Evolutionary conservation across 2,797 vertebrate genomes (phyloP).

Genomic region (Ptychobarbus kaznakovi): DNA sequence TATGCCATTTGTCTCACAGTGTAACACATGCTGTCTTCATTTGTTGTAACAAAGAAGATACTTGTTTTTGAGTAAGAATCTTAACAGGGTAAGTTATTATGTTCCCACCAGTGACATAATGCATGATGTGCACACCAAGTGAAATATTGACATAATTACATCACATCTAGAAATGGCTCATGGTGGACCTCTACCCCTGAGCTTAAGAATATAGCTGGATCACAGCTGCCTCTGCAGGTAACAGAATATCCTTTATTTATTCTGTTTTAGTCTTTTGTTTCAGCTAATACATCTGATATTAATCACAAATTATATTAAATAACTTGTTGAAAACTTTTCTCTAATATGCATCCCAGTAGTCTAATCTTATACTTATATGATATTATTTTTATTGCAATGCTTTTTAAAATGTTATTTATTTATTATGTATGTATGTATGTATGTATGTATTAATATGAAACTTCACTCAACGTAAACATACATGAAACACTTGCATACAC

Average conservation of each 20-base stretch:
- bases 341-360: background rate
- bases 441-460: background rate
- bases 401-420: background rate
- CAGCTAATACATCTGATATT: background rate
- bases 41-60: background rate
- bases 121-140: background rate
- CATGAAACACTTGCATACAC: no score
- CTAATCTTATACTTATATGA: background rate
- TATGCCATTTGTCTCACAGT: background rate
- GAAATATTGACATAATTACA: conserved; percentile 9
- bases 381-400: background rate
- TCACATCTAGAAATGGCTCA: background rate
- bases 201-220: background rate
- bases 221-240: background rate
- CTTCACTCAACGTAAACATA: no score
- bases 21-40: background rate
- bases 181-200: background rate
- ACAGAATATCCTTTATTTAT: background rate
- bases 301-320: background rate
- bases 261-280: background rate
- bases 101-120: conserved; percentile 2
- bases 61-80: background rate
- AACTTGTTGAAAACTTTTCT: background rate
- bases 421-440: background rate
- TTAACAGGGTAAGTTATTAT: background rate